Percentiles rank a stretch among this genome's conserved stretches.
phyloP scores from a whole-genome alignment of 2,113 vertebrate species.

The Galbula dea region DNA sequence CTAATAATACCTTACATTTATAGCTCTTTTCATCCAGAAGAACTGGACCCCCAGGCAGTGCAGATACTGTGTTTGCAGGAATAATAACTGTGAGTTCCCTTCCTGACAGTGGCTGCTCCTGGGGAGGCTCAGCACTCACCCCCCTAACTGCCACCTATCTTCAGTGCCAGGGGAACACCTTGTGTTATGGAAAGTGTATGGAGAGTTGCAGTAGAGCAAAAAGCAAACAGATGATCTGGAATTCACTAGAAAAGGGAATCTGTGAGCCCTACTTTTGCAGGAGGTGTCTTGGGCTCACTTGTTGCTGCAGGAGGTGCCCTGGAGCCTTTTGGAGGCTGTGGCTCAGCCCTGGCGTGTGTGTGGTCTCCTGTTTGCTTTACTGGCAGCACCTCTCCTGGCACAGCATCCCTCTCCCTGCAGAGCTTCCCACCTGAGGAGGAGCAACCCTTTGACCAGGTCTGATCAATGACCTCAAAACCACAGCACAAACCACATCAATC shows the following conservation, averaged over 20 bases:
- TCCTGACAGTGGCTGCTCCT: not conserved
- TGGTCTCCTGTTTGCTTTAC: not conserved
- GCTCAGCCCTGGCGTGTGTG: fast-evolving
- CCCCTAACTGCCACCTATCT: not conserved
- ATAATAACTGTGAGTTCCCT: not conserved
- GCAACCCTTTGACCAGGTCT: not conserved
- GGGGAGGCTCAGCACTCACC: not conserved
- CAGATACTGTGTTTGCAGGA: not conserved
- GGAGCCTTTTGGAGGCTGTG: not conserved
- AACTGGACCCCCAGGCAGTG: not conserved
- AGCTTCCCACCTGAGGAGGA: not conserved
- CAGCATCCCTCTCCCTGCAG: not conserved
- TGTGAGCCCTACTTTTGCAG: not conserved
- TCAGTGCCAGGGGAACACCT: not conserved
- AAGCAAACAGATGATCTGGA: not conserved
- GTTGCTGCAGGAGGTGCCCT: not conserved
- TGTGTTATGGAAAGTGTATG: not conserved
- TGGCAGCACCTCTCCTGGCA: not conserved
- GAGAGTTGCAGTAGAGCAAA: not conserved
- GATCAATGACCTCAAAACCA: not conserved
- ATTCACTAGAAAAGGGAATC: not conserved
- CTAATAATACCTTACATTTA: constrained; percentile 43
- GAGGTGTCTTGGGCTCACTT: not conserved
- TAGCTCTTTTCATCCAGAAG: constrained; percentile 18
- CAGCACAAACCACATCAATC: not conserved